A percentile compares a stretch with the other conserved stretches of the same genome.
Evolutionary conservation across 2,797 vertebrate species (phyloP).

Genomic region (Acanthis flammea): DNA sequence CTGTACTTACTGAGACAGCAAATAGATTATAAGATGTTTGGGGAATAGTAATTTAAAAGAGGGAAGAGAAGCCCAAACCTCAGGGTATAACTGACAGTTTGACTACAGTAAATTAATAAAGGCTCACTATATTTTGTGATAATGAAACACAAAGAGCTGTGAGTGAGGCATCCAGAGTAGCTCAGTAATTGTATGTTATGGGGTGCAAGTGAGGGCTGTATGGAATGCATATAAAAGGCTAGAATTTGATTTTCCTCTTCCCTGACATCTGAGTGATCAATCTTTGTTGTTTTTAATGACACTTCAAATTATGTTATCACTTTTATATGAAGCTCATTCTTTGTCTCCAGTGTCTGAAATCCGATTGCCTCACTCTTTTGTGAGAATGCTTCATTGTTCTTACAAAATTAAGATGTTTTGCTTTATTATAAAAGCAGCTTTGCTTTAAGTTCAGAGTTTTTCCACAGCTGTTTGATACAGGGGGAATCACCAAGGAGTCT

Average conservation of each 20-base stretch:
- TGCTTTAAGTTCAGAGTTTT: neutral
- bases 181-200: neutral
- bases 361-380: neutral
- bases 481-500: neutral
- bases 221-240: neutral
- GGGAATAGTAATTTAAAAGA: constrained; percentile 27
- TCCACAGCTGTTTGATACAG: neutral
- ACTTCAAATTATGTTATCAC: constrained; percentile 8
- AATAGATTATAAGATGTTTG: constrained; percentile 40
- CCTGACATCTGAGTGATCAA: neutral
- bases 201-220: neutral
- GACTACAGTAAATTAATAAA: constrained; percentile 30
- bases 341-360: constrained; percentile 28
- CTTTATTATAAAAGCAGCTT: neutral
- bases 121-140: neutral
- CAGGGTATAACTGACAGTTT: constrained; percentile 6
- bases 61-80: neutral
- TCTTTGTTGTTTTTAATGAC: constrained; percentile 38
- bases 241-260: constrained; percentile 23
- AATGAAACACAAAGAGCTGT: neutral
- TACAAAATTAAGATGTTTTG: constrained; percentile 7
- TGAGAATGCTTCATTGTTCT: neutral
- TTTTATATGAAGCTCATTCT: constrained; percentile 15
- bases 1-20: constrained; percentile 25
- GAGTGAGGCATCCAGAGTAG: neutral